A percentile compares a stretch with the other conserved stretches of the same genome.
Evolutionary conservation across 1,140 invertebrate genomes (phyloP).

Genomic region (Drosophila watanabei): DNA sequence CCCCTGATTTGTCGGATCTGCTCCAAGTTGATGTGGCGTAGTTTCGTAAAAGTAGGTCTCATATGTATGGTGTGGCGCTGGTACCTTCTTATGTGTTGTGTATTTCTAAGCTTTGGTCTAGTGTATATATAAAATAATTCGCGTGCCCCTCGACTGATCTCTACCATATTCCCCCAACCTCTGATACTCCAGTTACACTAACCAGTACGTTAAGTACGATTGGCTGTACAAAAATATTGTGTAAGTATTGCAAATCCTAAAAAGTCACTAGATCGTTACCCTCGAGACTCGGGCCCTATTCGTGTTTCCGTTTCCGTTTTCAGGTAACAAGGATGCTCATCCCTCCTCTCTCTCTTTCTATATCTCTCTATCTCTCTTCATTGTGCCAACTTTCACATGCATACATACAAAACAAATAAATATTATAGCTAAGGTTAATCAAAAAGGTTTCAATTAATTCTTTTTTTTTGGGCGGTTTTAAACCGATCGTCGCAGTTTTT

Average conservation of each 20-base stretch:
- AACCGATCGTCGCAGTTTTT: conserved; percentile 73
- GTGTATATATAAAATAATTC: conserved; percentile 64
- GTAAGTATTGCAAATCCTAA: conserved; percentile 44
- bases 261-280: conserved; percentile 34
- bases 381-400: conserved; percentile 55
- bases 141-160: conserved; percentile 53
- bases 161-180: neutral
- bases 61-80: conserved; percentile 58
- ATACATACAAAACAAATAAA: conserved; percentile 79
- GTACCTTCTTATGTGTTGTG: conserved; percentile 42
- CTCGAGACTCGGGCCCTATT: conserved; percentile 2
- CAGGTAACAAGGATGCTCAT: conserved; percentile 44
- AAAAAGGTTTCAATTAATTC: conserved; percentile 31
- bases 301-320: conserved; percentile 30
- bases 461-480: conserved; percentile 63
- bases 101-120: conserved; percentile 82
- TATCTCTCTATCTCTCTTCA: neutral
- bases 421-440: conserved; percentile 71
- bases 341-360: conserved; percentile 1
- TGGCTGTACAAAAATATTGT: conserved; percentile 42
- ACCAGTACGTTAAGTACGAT: conserved; percentile 34
- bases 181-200: conserved; percentile 25
- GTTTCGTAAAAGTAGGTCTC: conserved; percentile 63
- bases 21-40: conserved; percentile 35
- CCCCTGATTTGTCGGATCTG: conserved; percentile 26